Percentiles rank a stretch among this genome's conserved stretches.
These are phyloP conservation scores for Mormyrops attenuatus DNA, from an alignment of 2,797 vertebrate species.

Conservation along the genomic window DNA sequence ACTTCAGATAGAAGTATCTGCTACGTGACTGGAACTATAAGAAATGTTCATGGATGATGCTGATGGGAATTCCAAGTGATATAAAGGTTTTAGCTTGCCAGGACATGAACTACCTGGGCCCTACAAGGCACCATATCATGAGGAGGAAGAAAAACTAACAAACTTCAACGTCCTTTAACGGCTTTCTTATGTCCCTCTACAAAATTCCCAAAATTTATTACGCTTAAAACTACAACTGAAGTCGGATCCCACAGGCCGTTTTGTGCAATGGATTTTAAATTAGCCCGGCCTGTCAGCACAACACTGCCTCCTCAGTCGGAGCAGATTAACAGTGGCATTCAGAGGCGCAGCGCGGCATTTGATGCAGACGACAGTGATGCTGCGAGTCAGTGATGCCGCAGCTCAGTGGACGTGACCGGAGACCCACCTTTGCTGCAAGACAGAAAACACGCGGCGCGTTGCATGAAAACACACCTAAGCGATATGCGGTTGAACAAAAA, in stretches of 20 bases:
- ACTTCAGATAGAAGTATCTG: background rate
- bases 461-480: background rate
- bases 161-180: background rate
- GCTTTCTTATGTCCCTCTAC: background rate
- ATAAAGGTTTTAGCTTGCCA: background rate
- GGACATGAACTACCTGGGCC: background rate
- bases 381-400: background rate
- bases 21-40: background rate
- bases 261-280: slow-evolving; percentile 15
- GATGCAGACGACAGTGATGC: background rate
- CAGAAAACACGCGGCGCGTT: background rate
- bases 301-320: background rate
- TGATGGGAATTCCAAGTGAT: background rate
- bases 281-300: background rate
- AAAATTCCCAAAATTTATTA: background rate
- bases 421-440: background rate
- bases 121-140: background rate
- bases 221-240: background rate
- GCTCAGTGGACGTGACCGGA: background rate
- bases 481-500: background rate
- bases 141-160: background rate
- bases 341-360: background rate
- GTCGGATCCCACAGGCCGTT: background rate
- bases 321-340: background rate
- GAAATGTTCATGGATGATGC: background rate